Percentiles rank a stretch among this genome's conserved stretches.
These are phyloP conservation scores for Eupithecia subumbrata DNA, from an alignment of 2,888 invertebrate genomes.

Conservation along the genomic window DNA sequence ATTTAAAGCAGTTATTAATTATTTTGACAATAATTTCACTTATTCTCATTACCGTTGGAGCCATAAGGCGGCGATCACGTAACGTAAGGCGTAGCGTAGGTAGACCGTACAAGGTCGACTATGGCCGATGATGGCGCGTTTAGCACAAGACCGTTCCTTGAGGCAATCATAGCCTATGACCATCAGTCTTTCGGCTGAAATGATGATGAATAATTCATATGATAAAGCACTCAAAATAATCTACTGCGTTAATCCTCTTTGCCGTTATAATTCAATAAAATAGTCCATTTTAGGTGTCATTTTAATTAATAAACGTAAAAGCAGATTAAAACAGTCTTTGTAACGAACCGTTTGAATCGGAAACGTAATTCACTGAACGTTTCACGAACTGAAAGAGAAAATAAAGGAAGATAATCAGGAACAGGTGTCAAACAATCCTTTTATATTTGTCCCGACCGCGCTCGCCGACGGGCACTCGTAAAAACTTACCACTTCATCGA, in stretches of 20 bases:
- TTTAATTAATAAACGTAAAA: neutral
- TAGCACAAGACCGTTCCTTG: neutral
- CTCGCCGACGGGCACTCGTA: conserved; percentile 75
- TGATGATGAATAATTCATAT: neutral
- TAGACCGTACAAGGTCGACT: no score
- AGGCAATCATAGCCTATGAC: neutral
- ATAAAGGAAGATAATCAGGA: conserved; percentile 62
- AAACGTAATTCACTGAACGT: conserved; percentile 36
- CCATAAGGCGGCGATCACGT: neutral
- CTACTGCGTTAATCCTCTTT: neutral
- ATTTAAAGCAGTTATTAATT: neutral
- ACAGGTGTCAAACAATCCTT: conserved; percentile 75
- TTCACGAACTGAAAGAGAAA: conserved; percentile 36
- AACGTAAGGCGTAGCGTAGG: neutral
- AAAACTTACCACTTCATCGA: conserved; percentile 83
- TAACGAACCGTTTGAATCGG: conserved; percentile 18
- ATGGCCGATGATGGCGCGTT: no score
- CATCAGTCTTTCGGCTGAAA: neutral
- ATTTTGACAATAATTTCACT: neutral
- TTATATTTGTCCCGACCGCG: conserved; percentile 71
- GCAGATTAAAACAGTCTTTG: neutral
- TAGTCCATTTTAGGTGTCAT: neutral
- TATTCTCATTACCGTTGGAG: neutral
- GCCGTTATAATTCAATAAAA: neutral
- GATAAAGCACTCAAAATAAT: neutral